phyloP scores from a whole-genome alignment of 2,888 invertebrate species.

The Melolontha melolontha region DNA sequence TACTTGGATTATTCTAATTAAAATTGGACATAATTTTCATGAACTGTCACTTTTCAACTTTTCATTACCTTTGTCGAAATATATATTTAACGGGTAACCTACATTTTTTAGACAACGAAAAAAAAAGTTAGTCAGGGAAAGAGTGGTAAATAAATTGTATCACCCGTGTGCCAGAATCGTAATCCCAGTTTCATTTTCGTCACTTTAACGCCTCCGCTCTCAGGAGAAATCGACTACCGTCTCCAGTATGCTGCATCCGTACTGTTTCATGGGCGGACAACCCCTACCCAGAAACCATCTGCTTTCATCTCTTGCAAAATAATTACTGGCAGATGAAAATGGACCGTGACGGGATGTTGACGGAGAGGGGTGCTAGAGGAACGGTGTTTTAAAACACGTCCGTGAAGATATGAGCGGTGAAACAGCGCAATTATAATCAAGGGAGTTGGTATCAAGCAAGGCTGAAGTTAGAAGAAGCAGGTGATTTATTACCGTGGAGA shows the following conservation, averaged over 20 bases:
- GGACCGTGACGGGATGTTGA: slow-evolving; percentile 7
- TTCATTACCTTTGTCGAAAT: too few relatives aligned
- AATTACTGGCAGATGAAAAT: slow-evolving; percentile 35
- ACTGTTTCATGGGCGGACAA: slow-evolving; percentile 8
- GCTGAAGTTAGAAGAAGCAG: slow-evolving; percentile 23
- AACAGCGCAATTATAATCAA: slow-evolving; percentile 39
- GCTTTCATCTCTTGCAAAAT: slow-evolving; percentile 19
- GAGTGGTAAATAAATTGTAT: slow-evolving; percentile 26
- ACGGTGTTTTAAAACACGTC: slow-evolving; percentile 32
- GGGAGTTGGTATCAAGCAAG: slow-evolving; percentile 10
- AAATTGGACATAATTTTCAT: too few relatives aligned
- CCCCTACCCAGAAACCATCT: slow-evolving; percentile 8
- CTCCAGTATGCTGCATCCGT: neutral
- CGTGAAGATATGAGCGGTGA: slow-evolving; percentile 31
- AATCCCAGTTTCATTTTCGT: slow-evolving; percentile 38
- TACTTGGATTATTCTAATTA: too few relatives aligned
- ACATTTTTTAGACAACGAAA: neutral
- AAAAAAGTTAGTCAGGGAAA: slow-evolving; percentile 3
- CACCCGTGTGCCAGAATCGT: slow-evolving; percentile 20
- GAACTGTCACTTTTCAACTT: too few relatives aligned
- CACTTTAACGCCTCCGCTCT: slow-evolving; percentile 31
- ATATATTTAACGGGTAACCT: neutral
- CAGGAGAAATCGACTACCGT: slow-evolving; percentile 22
- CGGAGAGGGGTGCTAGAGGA: neutral
- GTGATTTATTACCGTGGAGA: slow-evolving; percentile 30